phyloP scores from a whole-genome alignment of 2,888 invertebrate genomes.

The Troglohyphantes excavatus region DNA sequence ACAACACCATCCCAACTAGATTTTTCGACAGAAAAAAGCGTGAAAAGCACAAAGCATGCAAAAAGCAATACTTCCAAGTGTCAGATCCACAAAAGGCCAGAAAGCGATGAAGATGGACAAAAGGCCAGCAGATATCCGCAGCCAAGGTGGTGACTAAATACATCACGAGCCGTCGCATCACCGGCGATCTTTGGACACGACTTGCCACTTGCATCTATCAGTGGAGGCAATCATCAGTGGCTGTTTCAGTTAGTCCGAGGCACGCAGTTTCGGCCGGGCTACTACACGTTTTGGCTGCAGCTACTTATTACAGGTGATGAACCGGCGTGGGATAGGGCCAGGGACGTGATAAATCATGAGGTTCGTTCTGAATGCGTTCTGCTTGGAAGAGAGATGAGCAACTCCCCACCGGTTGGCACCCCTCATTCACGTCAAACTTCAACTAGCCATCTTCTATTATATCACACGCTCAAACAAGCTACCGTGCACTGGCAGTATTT shows the following conservation, averaged over 20 bases:
- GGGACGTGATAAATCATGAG: conserved; percentile 74
- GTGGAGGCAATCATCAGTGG: conserved; percentile 71
- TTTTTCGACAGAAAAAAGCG: conserved; percentile 38
- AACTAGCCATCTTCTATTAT: conserved; percentile 58
- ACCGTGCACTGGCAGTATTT: conserved; percentile 75
- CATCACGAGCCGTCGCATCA: conserved; percentile 74
- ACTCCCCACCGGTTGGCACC: conserved; percentile 73
- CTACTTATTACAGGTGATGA: conserved; percentile 78
- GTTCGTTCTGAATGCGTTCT: conserved; percentile 52
- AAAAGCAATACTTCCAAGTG: conserved; percentile 30
- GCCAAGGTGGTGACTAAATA: conserved; percentile 74
- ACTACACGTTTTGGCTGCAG: conserved; percentile 77
- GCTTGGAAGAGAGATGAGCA: conserved; percentile 31
- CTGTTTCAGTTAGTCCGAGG: conserved; percentile 70
- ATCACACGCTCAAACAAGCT: conserved; percentile 58
- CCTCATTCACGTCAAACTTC: conserved; percentile 70
- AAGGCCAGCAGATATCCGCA: conserved; percentile 13
- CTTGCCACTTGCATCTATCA: conserved; percentile 78
- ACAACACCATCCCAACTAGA: conserved; percentile 12
- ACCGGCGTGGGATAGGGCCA: conserved; percentile 77
- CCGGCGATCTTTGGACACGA: conserved; percentile 70
- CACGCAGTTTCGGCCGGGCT: conserved; percentile 71
- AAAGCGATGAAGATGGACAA: conserved; percentile 64
- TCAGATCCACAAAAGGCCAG: conserved; percentile 30
- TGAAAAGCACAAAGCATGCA: conserved; percentile 44